Base-by-base conservation (phyloP, 2,888 invertebrate species). In the Calliphora vomitoria region DNA sequence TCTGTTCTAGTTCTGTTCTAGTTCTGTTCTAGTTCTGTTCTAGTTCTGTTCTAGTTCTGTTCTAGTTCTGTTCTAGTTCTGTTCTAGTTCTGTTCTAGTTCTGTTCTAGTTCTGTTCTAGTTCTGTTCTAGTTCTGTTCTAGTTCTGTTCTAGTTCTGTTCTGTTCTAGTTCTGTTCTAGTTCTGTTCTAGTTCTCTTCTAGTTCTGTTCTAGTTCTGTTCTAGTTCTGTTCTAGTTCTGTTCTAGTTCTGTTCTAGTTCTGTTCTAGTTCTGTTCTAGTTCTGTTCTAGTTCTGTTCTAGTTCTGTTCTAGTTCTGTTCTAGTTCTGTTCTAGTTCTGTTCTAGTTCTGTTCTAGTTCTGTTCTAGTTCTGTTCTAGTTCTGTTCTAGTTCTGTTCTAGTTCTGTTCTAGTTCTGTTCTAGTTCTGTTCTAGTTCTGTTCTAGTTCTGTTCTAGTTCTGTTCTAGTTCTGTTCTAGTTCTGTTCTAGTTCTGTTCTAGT, bases 381-480 rank as follows among this genome's bases (percentile, higher is more conserved):
- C 15, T 15, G 15, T 13, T 47, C 11, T 11, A 11, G 44, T 15
- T 47, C 13, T 15, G 4, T 13, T 47, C 15, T 15, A 15, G 15
- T 47, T 47, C 47, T 15, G 11, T 5, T 47, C 15, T 6, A 47
- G 15, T 15, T 47, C 15, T 15, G 15, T 13, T 47, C 11, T 15
- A 55, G 55, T 55, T 55, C 55, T 55, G 10, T 6, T 18, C 20
- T 20, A 55, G 55, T 18, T 55, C 55, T 55, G 8, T 6, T 55
- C 10, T 20, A 55, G 55, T 55, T 55, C 55, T 55, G 55, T 44
- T 44, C 44, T 44, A 47, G 47, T 47, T 47, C 47, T 15, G 4
- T 55, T 55, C 18, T 55, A 55, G 55, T 55, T 55, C 18, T 55
- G 55, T 55, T 55, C 18, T 55, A 55, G 55, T 18, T 55, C 55